Evolutionary conservation across 1,140 invertebrate genomes (phyloP), one percentile per base, ranked within the genome.

Genomic region (Onthophagus taurus): DNA sequence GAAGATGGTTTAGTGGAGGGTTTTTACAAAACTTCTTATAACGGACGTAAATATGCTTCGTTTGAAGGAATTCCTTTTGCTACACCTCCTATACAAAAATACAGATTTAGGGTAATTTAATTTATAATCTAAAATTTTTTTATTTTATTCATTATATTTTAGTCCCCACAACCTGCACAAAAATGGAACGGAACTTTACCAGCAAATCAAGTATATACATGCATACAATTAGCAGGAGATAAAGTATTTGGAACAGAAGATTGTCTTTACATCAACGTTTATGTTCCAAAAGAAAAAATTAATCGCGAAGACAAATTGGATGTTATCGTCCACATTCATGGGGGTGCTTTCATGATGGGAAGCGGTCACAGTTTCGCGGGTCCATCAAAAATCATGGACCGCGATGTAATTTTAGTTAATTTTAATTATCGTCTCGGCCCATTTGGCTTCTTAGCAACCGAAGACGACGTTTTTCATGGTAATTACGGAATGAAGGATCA

Each of bases 61-160:
- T 80, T 76, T 46, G 63, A 74, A 46, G 73, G 75, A 8, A 70
- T 81, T 38, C 78, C 78, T 11, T 81, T 74, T 51, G 77, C 77
- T 2, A 54, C 70, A 47, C 71, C 77, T 0, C 42, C 42, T 6
- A 11, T 44, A 3, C 16, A 33, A 12, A 24, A 34, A 3, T 17
- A 35, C 8, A 13, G 42, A 13, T 41, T 41, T 17, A 41, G 23
- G 24, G 38, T 39, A 37, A 37, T 16, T 19, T 1, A 17, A 2
- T 17, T 36, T 18, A 7, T 26, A 7, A 7, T 26, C 1, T 4
- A 2, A 4, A 36, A 9, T 18, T 8, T 21, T 21, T 23, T 18
- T 6, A n/a, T 12, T 4, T n/a, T 2, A 20, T 2, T 6, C 4
- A 4, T 6, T 9, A 7, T 23, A 33, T 33, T 33, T 7, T 13